Percentiles rank a stretch among this genome's conserved stretches.
Conservation (phyloP, 2,888 invertebrate species). For the Rhorus exstirpatorius region DNA sequence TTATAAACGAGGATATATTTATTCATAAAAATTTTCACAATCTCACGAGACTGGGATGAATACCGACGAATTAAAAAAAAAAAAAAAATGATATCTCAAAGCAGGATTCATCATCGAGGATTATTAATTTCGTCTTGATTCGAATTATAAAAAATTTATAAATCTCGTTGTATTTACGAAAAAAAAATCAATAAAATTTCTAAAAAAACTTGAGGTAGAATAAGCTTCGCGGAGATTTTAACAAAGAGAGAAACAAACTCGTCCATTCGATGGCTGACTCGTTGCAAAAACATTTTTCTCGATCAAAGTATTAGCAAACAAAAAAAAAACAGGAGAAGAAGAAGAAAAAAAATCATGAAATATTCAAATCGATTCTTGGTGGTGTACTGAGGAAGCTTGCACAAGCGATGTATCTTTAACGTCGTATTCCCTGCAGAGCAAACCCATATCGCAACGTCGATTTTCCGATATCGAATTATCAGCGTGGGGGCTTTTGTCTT, state of each 20-base stretch:
- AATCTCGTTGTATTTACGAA: no score
- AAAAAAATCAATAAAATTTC: no score
- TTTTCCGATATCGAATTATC: constrained; percentile 64
- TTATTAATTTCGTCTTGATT: not conserved
- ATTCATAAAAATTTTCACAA: constrained; percentile 1
- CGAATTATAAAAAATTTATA: no score
- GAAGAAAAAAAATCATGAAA: constrained; percentile 36
- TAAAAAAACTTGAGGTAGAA: no score
- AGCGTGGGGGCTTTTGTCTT: constrained; percentile 51
- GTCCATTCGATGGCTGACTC: not conserved
- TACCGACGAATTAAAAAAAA: not conserved
- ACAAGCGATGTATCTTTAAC: constrained; percentile 57
- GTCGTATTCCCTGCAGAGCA: constrained; percentile 50
- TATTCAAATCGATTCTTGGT: constrained; percentile 48
- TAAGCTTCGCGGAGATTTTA: no score
- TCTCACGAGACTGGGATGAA: not conserved
- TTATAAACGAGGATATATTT: constrained; percentile 26
- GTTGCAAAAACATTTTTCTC: not conserved
- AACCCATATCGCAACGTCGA: constrained; percentile 47
- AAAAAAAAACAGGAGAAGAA: not conserved
- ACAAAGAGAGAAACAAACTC: no score
- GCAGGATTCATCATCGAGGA: not conserved
- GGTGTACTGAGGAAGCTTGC: constrained; percentile 39
- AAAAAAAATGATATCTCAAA: not conserved
- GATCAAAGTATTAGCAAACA: no score